Base-by-base conservation (phyloP, 2,113 vertebrate species). In the Alectura lathami region DNA sequence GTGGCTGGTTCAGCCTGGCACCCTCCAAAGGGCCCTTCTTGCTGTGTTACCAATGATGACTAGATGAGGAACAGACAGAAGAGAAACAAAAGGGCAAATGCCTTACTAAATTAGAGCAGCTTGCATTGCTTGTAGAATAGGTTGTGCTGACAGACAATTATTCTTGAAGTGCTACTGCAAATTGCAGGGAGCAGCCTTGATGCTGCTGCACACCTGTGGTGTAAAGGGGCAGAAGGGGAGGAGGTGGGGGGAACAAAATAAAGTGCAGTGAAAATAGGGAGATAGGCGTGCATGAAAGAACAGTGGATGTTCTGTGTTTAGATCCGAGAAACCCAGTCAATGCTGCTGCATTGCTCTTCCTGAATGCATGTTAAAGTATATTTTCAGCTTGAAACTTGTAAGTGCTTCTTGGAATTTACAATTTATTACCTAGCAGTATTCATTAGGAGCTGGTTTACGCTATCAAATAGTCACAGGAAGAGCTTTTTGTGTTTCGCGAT, bases 91-190 rank as follows among this genome's bases (percentile, higher is more conserved):
- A 77, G 66, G 81, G 51, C 47, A 83, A 75, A 76, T 89, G 80
- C 32, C 56, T 88, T 77, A 62, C 36, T 86, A 82, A 89, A 73
- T 76, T 54, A 66, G 34, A 88, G 50, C 70, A 91, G 36, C 85
- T 85, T 86, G 34, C 29, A 59, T 11, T 84, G 30, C 51, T 86
- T 69, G 32, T 75, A 62, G 59, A 87, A 59, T 62, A 70, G 45
- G 48, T 70, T 73, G 24, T 83, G 59, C 42, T 91, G 89, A 86
- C 81, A 69, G 68, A 89, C 62, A 79, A 17, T 82, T 91, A 59
- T 56, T 88, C 67, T 92, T 86, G 66, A 88, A 89, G 85, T 77
- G 27, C 66, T 95, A 82, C 73, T n/a, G 36, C 83, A 80, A 74
- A 78, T 59, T 91, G 34, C 62, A 64, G 0, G 0, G 18, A 84